Evolutionary conservation across 2,888 invertebrate species (phyloP), one percentile per base, ranked within the genome.

Genomic region (Dicycla oo): DNA sequence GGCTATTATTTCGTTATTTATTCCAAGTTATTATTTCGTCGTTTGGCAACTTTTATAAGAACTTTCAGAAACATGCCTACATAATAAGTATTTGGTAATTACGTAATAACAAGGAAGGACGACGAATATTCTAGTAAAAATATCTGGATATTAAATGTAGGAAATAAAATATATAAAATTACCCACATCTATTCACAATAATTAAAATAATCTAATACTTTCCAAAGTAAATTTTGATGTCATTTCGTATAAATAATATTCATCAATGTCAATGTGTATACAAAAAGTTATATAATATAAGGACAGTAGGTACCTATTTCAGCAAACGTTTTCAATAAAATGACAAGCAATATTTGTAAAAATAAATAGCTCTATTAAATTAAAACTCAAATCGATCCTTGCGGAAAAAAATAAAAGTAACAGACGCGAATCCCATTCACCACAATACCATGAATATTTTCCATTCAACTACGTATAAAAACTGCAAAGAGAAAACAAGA

Each of bases 371-470:
- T 43, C 26, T 40, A n/a, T 45, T n/a, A 38, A 5, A 62, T 69
- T 51, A 13, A 57, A 51, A 53, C 38, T 51, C 10, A 18, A 56
- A 62, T 13, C 26, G 43, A 57, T 65, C 23, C 60, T 26, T 15
- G 34, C 30, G 3, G n/a, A 45, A 66, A 49, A 66, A 68, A 20
- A 56, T 45, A 58, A 65, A 81, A 51, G n/a, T 20, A 57, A 58
- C 43, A 53, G 43, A 47, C 30, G n/a, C 51, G 57, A 57, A 65
- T 73, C 57, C 49, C n/a, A 38, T 69, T 69, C 69, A 67, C 58
- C 53, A 49, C 56, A 67, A 67, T 58, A 63, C 23, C 61, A 73
- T 51, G 38, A 69, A 82, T 73, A 82, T 81, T 74, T 69, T 54
- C 18, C 34, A 73, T 64, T 73, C 13, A 49, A 60, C 73, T 45